Conservation (phyloP, 2,113 vertebrate genomes). For the Chloroceryle aenea region DNA sequence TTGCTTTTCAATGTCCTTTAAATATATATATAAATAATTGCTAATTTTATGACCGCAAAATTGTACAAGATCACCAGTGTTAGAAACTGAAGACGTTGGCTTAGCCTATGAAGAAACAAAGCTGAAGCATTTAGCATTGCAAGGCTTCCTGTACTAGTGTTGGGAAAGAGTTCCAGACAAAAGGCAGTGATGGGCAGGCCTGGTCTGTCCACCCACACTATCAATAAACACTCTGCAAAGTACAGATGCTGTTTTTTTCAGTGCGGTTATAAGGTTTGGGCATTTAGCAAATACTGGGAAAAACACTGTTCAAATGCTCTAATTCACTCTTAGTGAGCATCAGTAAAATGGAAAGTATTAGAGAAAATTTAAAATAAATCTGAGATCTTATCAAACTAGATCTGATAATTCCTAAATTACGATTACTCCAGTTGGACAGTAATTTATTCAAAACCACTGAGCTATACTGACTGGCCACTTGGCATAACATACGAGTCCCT, state of each 20-base stretch:
- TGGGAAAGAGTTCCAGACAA: not conserved
- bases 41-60: not conserved
- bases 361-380: not conserved
- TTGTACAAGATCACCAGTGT: not conserved
- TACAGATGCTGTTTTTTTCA: not conserved
- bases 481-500: not conserved
- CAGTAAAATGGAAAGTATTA: not conserved
- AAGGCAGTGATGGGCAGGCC: not conserved
- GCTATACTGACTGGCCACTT: not conserved
- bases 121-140: not conserved
- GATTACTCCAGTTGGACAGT: no score
- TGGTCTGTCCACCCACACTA: no score
- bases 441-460: not conserved
- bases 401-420: not conserved
- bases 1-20: not conserved
- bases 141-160: not conserved
- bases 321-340: not conserved
- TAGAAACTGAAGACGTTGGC: not conserved
- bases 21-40: accelerated
- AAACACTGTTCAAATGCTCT: not conserved
- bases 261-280: not conserved
- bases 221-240: not conserved
- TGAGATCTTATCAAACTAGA: not conserved
- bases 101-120: not conserved
- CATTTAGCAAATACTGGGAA: not conserved